Percentiles rank a stretch among this genome's conserved stretches.
Evolutionary conservation across 2,797 vertebrate species (phyloP).

Genomic region (Chiloscyllium punctatum): DNA sequence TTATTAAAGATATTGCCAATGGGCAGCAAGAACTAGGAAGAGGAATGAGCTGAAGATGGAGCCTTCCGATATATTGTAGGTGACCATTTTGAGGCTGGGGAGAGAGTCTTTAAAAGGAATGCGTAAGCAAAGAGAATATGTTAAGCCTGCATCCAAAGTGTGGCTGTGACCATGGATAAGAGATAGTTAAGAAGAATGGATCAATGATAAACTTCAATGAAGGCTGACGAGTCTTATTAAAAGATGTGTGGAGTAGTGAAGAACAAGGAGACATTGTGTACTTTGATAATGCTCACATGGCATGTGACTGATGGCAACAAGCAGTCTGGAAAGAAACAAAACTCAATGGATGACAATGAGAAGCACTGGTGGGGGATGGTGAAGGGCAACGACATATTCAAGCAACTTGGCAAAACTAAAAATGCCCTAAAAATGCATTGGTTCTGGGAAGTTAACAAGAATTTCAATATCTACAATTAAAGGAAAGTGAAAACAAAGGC

Average conservation of each 20-base stretch:
- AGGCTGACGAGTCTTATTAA: not conserved
- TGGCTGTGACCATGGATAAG: not conserved
- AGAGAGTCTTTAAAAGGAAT: not conserved
- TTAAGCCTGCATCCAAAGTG: not conserved
- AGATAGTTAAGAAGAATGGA: not conserved
- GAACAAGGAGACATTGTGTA: not conserved
- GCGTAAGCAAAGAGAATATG: not conserved
- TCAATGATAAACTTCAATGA: too few relatives aligned
- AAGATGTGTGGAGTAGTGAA: not conserved
- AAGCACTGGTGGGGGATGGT: too few relatives aligned
- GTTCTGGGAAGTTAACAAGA: too few relatives aligned
- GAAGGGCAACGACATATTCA: not conserved
- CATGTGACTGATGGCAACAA: not conserved
- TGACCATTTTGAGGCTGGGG: not conserved
- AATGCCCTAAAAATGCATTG: not conserved
- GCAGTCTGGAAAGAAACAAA: not conserved
- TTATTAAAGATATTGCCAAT: not conserved
- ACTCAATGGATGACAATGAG: not conserved
- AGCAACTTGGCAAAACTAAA: not conserved
- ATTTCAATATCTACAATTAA: not conserved
- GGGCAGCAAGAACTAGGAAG: not conserved
- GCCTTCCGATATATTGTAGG: not conserved
- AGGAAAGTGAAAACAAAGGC: not conserved
- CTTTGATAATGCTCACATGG: not conserved
- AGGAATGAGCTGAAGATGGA: not conserved